phyloP scores from a whole-genome alignment of 2,797 vertebrate species.

The Pampus argenteus region DNA sequence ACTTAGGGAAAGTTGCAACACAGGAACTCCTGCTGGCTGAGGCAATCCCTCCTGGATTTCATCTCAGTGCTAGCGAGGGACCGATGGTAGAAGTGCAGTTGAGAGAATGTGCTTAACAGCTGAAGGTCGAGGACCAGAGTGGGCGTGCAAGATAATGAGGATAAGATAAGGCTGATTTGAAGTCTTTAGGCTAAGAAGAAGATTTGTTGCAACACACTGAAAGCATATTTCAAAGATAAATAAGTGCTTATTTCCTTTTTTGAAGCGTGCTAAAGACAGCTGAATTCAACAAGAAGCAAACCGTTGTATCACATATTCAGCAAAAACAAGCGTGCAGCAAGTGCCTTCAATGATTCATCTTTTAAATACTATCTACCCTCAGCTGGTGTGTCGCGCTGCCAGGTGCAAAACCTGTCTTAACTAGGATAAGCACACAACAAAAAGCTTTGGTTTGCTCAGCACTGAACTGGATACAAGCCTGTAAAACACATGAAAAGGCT shows the following conservation, averaged over 20 bases:
- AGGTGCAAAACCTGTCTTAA: constrained; percentile 42
- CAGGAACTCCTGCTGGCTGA: constrained; percentile 58
- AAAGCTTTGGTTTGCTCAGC: constrained; percentile 31
- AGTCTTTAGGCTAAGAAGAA: constrained; percentile 9
- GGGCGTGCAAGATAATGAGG: constrained; percentile 23
- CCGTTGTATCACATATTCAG: constrained; percentile 1
- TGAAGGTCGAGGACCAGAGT: constrained; percentile 17
- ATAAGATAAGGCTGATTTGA: constrained; percentile 29
- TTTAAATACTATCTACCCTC: constrained; percentile 18
- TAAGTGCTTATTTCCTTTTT: constrained; percentile 8
- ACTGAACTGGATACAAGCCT: constrained; percentile 49
- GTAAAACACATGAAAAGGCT: constrained; percentile 64
- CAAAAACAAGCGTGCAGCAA: constrained; percentile 12
- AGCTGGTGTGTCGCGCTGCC: constrained; percentile 22
- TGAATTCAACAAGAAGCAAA: neutral
- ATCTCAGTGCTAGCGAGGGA: constrained; percentile 34
- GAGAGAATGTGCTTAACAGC: constrained; percentile 39
- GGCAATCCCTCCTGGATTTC: constrained; percentile 57
- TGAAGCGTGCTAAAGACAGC: neutral
- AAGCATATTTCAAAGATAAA: constrained; percentile 12
- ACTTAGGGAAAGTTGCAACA: constrained; percentile 62
- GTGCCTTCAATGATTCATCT: constrained; percentile 16
- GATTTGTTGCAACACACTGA: constrained; percentile 13
- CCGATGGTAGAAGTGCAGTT: constrained; percentile 35
- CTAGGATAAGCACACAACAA: constrained; percentile 44